phyloP scores from a whole-genome alignment of 2,113 vertebrate species.

The Peucedramus taeniatus region DNA sequence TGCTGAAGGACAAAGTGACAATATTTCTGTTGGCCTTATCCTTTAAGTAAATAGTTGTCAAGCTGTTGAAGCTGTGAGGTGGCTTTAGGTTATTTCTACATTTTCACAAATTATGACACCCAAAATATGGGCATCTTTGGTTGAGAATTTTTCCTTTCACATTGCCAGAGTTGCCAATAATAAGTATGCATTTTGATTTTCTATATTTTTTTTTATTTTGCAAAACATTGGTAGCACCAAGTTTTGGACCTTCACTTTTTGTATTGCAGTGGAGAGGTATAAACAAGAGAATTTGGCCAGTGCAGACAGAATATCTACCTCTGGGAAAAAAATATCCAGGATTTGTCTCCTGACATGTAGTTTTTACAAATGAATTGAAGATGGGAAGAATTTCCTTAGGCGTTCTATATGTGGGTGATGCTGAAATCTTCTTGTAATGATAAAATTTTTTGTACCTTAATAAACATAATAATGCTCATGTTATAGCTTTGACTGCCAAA shows the following conservation, averaged over 20 bases:
- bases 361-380: neutral
- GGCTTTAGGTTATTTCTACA: neutral
- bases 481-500: neutral
- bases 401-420: neutral
- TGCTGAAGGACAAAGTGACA: neutral
- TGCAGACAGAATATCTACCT: neutral
- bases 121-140: neutral
- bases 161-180: neutral
- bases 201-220: neutral
- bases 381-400: neutral
- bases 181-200: neutral
- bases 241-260: neutral
- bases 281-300: neutral
- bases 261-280: neutral
- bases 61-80: neutral
- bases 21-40: neutral
- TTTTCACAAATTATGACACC: neutral
- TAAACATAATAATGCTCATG: neutral
- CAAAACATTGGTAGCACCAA: neutral
- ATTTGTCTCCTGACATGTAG: neutral
- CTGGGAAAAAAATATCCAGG: neutral
- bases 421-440: neutral
- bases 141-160: neutral
- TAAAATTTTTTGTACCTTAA: neutral
- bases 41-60: neutral